Evolutionary conservation across 2,797 vertebrate genomes (phyloP).

Genomic region (Acanthurus tractus): DNA sequence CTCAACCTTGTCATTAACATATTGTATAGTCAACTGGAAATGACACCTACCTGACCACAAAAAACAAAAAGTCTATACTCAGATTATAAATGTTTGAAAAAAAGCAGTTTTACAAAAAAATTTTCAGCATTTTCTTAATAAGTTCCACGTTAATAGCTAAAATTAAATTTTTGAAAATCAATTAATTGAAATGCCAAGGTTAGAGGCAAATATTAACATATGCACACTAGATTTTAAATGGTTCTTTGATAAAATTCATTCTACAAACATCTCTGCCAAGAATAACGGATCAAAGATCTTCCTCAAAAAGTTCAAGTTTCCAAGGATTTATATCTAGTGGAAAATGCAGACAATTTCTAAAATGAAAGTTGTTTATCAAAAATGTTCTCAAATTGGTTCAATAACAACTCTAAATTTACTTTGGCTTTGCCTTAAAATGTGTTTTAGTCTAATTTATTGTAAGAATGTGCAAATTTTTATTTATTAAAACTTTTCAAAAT

Average conservation of each 20-base stretch:
- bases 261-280: background rate
- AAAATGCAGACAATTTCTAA: too few relatives aligned
- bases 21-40: background rate
- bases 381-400: too few relatives aligned
- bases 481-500: too few relatives aligned
- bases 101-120: background rate
- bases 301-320: too few relatives aligned
- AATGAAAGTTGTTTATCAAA: too few relatives aligned
- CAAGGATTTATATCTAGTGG: too few relatives aligned
- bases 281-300: background rate
- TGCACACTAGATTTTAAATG: background rate
- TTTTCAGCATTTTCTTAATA: background rate
- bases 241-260: constrained; percentile 17
- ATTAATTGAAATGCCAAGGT: background rate
- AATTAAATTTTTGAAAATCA: background rate
- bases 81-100: background rate
- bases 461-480: too few relatives aligned
- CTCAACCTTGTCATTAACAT: too few relatives aligned
- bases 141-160: background rate
- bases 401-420: too few relatives aligned
- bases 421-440: too few relatives aligned
- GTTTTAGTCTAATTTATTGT: too few relatives aligned
- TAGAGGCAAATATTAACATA: background rate
- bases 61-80: background rate
- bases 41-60: background rate